phyloP scores from a whole-genome alignment of 2,797 vertebrate genomes.

The Pyrocephalus nanus region DNA sequence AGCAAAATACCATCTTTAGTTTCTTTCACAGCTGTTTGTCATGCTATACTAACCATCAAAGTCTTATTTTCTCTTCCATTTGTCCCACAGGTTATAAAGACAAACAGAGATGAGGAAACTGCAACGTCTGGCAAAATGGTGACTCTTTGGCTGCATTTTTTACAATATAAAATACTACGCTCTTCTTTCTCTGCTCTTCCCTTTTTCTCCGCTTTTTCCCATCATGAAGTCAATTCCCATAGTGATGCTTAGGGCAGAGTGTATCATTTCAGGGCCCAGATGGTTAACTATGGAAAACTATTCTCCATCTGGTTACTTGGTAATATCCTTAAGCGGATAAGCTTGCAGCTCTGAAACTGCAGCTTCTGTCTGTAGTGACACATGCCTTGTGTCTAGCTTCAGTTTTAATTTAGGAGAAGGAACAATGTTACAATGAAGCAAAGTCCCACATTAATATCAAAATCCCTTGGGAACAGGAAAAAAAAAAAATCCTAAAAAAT shows the following conservation, averaged over 20 bases:
- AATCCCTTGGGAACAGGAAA: background rate
- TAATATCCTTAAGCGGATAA: background rate
- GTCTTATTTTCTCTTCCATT: background rate
- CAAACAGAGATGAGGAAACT: background rate
- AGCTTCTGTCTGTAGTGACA: background rate
- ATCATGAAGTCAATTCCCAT: background rate
- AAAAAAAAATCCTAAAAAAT: background rate
- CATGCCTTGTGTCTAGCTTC: background rate
- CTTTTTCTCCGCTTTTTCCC: background rate
- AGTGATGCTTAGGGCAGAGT: constrained; percentile 10
- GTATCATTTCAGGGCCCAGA: constrained; percentile 22
- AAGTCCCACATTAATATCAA: background rate
- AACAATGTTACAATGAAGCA: background rate
- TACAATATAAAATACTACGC: background rate
- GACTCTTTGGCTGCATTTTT: background rate
- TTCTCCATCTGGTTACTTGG: constrained; percentile 38
- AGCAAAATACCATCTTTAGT: background rate
- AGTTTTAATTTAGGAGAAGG: background rate
- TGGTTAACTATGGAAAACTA: constrained; percentile 24
- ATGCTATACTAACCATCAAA: background rate
- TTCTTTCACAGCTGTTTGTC: background rate
- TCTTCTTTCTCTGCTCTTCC: background rate
- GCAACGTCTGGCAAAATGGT: background rate
- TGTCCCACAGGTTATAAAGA: background rate
- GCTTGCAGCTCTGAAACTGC: background rate